Evolutionary conservation across 1,140 invertebrate species (phyloP).

Genomic region (Calliphora vicina): DNA sequence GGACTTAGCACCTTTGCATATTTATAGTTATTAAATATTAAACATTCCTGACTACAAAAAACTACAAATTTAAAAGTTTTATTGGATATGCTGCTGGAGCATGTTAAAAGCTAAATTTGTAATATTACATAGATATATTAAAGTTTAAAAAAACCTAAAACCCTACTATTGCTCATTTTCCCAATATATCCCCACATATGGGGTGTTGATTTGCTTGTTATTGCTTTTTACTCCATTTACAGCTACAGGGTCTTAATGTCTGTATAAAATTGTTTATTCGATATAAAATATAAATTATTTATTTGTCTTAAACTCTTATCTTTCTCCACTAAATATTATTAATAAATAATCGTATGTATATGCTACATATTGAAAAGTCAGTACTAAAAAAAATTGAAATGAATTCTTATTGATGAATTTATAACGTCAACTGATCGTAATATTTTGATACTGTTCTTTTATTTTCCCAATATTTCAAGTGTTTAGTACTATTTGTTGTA

Average conservation of each 20-base stretch:
- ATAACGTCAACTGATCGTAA: slow-evolving; percentile 31
- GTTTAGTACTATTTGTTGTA: not conserved
- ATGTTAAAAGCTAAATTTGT: too few species aligned
- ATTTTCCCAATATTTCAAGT: slow-evolving; percentile 11
- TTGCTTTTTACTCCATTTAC: not conserved
- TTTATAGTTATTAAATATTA: too few species aligned
- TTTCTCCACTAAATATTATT: not conserved
- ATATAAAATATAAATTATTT: not conserved
- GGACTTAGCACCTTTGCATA: too few species aligned
- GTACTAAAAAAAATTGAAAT: not conserved
- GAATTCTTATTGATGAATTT: slow-evolving; percentile 32
- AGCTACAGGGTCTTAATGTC: not conserved
- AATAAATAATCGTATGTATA: too few species aligned
- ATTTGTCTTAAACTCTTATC: not conserved
- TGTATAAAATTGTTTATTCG: not conserved
- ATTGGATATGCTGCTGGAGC: too few species aligned
- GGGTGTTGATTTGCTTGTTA: not conserved
- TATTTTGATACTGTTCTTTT: slow-evolving; percentile 21
- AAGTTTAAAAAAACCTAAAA: too few species aligned
- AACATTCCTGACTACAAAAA: too few species aligned
- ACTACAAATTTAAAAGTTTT: too few species aligned
- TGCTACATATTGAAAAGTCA: slow-evolving; percentile 4
- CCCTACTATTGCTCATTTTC: not conserved
- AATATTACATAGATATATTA: too few species aligned
- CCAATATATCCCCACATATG: too few species aligned